Base-by-base conservation (phyloP, 2,888 invertebrate genomes). In the Drosophila pseudotalamancana region DNA sequence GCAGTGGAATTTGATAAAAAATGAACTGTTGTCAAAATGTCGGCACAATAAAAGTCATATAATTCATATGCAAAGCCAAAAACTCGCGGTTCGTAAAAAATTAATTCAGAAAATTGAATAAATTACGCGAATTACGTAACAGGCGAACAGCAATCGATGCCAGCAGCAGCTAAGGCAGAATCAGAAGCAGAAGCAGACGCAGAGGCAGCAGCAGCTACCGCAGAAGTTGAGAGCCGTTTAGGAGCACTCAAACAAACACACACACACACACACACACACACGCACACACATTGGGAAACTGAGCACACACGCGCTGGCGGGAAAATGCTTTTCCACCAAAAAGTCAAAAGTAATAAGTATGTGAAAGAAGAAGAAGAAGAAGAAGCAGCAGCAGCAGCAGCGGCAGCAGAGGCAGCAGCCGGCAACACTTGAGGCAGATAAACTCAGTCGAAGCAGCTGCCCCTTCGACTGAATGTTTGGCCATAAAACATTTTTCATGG, bases 81-180 rank as follows among this genome's bases (percentile, higher is more conserved):
- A 66, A 60, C 37, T 61, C 73, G 74, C 71, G 79, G 77, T 60
- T 72, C 54, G 71, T 86, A 80, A 86, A 86, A 81, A 87, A 80
- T 81, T 81, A 81, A 81, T 86, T 87, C 75, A 64, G 80, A 87
- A 87, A 89, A 87, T 90, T 89, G 89, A 89, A 89, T 89, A 89
- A 89, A 89, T 89, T 89, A 89, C 90, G 87, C 87, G 88, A 89
- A 89, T 86, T 76, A 82, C 56, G 63, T 80, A 89, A 69, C 86
- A 88, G 90, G 89, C 88, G 74, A 77, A 72, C 90, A 89, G 87
- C 48, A 77, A 72, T 50, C 66, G 65, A 56, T 32, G 66, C 25
- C 50, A 61, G 62, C 55, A 46, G n/a, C n/a, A n/a, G n/a, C n/a
- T n/a, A n/a, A n/a, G 56, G 27, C 29, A 64, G 64, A n/a, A n/a